phyloP scores from a whole-genome alignment of 2,888 invertebrate genomes.

The Poecilobothrus nobilitatus region DNA sequence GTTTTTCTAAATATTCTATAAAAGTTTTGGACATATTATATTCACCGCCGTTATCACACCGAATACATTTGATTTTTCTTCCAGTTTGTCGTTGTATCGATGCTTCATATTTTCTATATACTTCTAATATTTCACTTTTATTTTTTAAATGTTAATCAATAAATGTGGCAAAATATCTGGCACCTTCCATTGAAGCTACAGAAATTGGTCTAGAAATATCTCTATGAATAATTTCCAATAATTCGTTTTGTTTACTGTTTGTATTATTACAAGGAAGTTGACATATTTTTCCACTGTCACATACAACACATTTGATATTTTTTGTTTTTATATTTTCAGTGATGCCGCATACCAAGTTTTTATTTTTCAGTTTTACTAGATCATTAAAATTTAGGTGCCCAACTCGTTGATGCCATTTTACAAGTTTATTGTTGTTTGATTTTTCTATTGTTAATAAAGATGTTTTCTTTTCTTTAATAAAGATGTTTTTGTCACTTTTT shows the following conservation, averaged over 20 bases:
- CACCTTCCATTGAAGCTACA: constrained; percentile 9
- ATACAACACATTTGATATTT: constrained; percentile 15
- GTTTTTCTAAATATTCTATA: constrained; percentile 20
- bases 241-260: neutral
- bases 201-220: constrained; percentile 13
- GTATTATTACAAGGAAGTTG: constrained; percentile 12
- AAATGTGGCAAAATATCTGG: constrained; percentile 15
- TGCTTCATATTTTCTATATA: constrained; percentile 23
- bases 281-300: constrained; percentile 15
- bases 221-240: constrained; percentile 9
- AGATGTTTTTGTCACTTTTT: no score
- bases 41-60: constrained; percentile 27
- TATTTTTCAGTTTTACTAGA: constrained; percentile 12
- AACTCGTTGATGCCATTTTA: constrained; percentile 16
- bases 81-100: no score
- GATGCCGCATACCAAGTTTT: constrained; percentile 15
- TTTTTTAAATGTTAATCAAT: constrained; percentile 16
- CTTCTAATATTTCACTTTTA: constrained; percentile 22
- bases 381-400: constrained; percentile 18
- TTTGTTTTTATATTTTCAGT: constrained; percentile 11
- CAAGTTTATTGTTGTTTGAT: neutral
- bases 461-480: neutral
- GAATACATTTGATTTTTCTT: no score
- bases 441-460: neutral
- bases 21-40: constrained; percentile 22